Evolutionary conservation across 2,113 vertebrate species (phyloP), one percentile per base, ranked within the genome.

Genomic region (Pygoscelis antarcticus): DNA sequence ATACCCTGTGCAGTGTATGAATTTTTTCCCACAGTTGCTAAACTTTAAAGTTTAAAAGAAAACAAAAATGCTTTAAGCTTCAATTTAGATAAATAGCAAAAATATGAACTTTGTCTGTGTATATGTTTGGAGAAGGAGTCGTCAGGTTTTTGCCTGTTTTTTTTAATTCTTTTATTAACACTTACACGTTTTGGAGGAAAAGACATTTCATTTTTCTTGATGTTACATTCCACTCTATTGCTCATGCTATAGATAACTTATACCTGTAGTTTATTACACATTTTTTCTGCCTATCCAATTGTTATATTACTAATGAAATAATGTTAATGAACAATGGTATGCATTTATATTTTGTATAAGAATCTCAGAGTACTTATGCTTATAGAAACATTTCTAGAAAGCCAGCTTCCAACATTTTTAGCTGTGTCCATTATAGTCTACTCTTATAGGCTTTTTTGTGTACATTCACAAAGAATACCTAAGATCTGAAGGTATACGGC

Each of bases 11-110:
- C 6, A 75, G 30, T 68, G 38, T 83, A 71, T 83, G 57, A 22
- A 3, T 76, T 93, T 91, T 55, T 95, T 90, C 88, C 69, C 77
- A 95, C 49, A 87, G 47, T 65, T 55, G 30, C 76, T 83, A 5
- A 20, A 34, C n/a, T 90, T 94, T 75, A 86, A 89, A 85, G 54
- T 96, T 89, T 88, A 65, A 93, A 94, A 84, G 78, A 79, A 95
- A 97, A 87, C 25, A 94, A 92, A 92, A 62, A 0, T 6, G 9
- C 14, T 70, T 85, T 25, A 77, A 80, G 18, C n/a, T 87, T 91
- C 46, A 72, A 16, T 82, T 89, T 79, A 65, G 66, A 92, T 82
- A 79, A 87, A 58, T 26, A 55, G 44, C 40, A 87, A 89, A 93
- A 96, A 54, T 62, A 76, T 61, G 57, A 57, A 64, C 52, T 85